Conservation (phyloP, 2,888 invertebrate species). For the Epinotia nisella region DNA sequence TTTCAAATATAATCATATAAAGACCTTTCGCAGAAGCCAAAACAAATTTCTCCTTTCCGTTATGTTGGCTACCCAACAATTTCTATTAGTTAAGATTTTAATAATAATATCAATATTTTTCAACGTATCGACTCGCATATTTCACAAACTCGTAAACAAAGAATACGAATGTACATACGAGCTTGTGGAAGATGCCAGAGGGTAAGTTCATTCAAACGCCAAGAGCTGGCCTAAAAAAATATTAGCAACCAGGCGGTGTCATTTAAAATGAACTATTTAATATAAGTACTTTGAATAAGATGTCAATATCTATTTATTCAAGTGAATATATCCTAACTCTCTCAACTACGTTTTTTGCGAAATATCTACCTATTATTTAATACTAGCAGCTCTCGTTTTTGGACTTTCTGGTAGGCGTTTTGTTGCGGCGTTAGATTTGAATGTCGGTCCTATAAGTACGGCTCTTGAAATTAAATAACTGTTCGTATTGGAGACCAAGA, state of each 20-base stretch:
- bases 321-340: conserved; percentile 25
- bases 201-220: not conserved
- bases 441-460: not conserved
- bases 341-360: conserved; percentile 18
- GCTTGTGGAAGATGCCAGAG: not conserved
- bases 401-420: not conserved
- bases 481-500: too few relatives aligned
- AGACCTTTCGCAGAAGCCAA: conserved; percentile 3
- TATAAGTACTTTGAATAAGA: conserved; percentile 6
- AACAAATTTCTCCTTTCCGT: not conserved
- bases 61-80: not conserved
- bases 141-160: conserved; percentile 3
- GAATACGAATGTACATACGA: not conserved
- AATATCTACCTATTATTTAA: conserved; percentile 18
- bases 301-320: conserved; percentile 17
- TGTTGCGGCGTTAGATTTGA: not conserved
- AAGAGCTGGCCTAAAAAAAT: not conserved
- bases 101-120: conserved; percentile 15
- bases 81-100: conserved; percentile 5
- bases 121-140: not conserved
- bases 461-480: not conserved
- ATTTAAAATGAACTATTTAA: not conserved
- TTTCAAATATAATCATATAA: not conserved
- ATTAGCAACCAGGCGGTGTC: not conserved
- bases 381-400: not conserved